Base-by-base conservation (phyloP, 2,797 vertebrate genomes). In the Okamejei kenojei region DNA sequence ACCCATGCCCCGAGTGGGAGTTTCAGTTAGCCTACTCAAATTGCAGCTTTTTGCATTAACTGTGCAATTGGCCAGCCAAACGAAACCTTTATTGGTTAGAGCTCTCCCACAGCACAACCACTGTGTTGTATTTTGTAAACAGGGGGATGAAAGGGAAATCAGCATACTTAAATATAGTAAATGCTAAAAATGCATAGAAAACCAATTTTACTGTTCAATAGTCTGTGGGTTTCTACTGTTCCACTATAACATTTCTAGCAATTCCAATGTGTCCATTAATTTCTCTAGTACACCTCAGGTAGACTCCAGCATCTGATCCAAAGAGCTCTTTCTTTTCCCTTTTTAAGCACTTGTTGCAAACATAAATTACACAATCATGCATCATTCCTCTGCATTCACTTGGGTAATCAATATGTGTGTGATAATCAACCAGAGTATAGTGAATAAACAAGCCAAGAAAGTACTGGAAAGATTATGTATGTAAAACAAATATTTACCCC, bases 1-100 rank as follows among this genome's bases (percentile, higher is more conserved):
- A 90, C 15, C 21, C 35, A 38, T 73, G 63, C 65, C 68, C 88
- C 17, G 63, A 90, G 65, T 35, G n/a, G 68, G 17, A 71, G 88
- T 26, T 45, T 90, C 68, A 38, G 68, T 35, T 90, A 73, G 45
- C 45, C 21, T 90, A 65, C 88, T 90, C 61, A 73, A 71, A 90
- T 19, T 90, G 61, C 68, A 90, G 68, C 88, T 90, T 90, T 90
- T 45, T 90, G 65, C 61, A 90, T 32, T 90, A 38, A 8, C 23
- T 71, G 29, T 71, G n/a, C 86, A 71, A 90, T 23, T 71, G 17
- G 1, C 29, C 15, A 19, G 63, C 65, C 65, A 90, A 90, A 71
- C 65, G 26, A 71, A 90, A 45, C 9, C 63, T 68, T 10, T 90
- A 10, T 45, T n/a, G 19, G 68, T 23, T 3, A 11, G 88, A 84